Base-by-base conservation (phyloP, 1,140 invertebrate species). In the Zaprionus ornatus region DNA sequence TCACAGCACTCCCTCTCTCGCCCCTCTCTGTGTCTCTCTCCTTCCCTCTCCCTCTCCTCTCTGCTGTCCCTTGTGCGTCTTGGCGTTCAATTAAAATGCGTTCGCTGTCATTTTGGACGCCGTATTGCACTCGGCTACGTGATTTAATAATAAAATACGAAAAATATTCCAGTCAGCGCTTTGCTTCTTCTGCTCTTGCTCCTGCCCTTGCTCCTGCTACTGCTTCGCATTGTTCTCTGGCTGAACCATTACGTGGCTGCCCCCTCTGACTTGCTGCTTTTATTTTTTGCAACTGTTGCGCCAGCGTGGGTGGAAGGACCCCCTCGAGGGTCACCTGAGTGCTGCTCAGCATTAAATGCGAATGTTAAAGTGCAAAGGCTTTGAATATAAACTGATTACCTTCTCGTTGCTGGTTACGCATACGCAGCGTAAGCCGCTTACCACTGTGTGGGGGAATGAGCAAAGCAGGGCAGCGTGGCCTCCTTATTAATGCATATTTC, bases 31-130 rank as follows among this genome's bases (percentile, higher is more conserved):
- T 19, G 5, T n/a, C 17, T 4, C 13, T 15, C 37, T 40, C 3
- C 12, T 15, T 13, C 35, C 2, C 37, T 40, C 15, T 40, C 15
- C 15, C 37, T 6, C 0, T 6, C 42, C n/a, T 37, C 35, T 6
- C 37, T 13, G 37, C 37, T 23, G 7, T 45, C 2, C 40, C 40
- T 42, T 42, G n/a, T 42, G 40, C 45, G 54, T 21, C 50, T 85
- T 77, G 68, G 72, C 85, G 73, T 90, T 90, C 85, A 90, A 90
- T 90, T 90, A 90, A 90, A 90, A 90, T 90, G 85, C 85, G 85
- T 90, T 90, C 82, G 81, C 79, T 90, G 85, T 90, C 85, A 90
- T 90, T 90, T 90, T 90, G 85, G 80, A 85, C 79, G 85, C 85
- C 85, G 86, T 90, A 90, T 90, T 90, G 85, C 86, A 90, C 72